A percentile compares a stretch with the other conserved stretches of the same genome.
These are phyloP conservation scores for Ectemnius cavifrons DNA, from an alignment of 2,888 invertebrate species.

Conservation along the genomic window DNA sequence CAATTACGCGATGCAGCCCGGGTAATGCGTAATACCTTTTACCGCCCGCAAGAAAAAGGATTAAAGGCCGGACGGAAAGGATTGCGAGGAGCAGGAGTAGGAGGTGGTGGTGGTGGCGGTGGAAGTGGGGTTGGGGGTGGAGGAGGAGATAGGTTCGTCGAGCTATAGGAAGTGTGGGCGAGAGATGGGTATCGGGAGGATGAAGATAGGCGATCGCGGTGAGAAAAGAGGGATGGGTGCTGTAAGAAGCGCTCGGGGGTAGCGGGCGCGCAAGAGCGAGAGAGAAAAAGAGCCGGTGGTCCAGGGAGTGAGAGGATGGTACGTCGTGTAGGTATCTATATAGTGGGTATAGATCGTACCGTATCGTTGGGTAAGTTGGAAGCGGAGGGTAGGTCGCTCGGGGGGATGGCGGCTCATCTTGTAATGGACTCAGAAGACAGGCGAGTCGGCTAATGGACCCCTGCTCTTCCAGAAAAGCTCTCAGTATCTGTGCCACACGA, in stretches of 20 bases:
- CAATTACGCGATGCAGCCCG: slow-evolving; percentile 29
- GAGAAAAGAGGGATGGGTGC: neutral
- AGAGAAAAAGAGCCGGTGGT: slow-evolving; percentile 10
- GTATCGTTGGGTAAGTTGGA: slow-evolving; percentile 62
- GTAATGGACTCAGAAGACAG: slow-evolving; percentile 78
- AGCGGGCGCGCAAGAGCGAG: neutral
- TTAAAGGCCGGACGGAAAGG: slow-evolving; percentile 42
- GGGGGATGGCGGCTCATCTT: slow-evolving; percentile 75
- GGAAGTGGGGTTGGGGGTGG: neutral
- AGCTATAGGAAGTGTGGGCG: too few species aligned
- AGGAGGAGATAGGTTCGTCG: neutral
- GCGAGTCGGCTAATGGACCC: slow-evolving; percentile 78
- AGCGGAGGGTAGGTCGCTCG: slow-evolving; percentile 63
- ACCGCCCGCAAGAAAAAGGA: slow-evolving; percentile 44
- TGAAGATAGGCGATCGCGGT: neutral
- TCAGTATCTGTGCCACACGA: slow-evolving; percentile 74
- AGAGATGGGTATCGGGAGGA: too few species aligned
- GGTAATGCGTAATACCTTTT: slow-evolving; percentile 32
- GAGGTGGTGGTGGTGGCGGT: neutral
- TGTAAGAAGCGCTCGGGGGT: too few species aligned
- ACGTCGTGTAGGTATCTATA: slow-evolving; percentile 49
- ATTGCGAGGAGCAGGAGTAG: slow-evolving; percentile 23
- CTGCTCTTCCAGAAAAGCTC: slow-evolving; percentile 76
- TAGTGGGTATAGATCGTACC: slow-evolving; percentile 55
- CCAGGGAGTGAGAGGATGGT: slow-evolving; percentile 7